Evolutionary conservation across 2,888 invertebrate genomes (phyloP).

Genomic region (Drosophila buzzatii): DNA sequence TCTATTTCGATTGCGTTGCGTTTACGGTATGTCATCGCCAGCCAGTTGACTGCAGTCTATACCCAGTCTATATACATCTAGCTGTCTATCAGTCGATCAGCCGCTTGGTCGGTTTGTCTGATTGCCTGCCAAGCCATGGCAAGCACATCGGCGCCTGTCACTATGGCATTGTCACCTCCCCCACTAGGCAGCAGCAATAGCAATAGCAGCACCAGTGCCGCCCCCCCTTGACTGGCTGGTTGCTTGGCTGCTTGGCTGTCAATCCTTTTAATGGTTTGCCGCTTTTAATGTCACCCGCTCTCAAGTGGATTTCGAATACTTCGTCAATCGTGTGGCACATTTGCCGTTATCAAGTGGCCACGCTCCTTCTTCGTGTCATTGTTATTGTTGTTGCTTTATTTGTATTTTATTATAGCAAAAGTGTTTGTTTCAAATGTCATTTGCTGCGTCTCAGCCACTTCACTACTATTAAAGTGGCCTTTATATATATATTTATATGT

Average conservation of each 20-base stretch:
- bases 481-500: constrained; percentile 8
- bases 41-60: constrained; percentile 32
- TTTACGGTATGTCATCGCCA: constrained; percentile 56
- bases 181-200: constrained; percentile 20
- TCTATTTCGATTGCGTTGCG: constrained; percentile 32
- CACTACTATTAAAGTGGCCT: constrained; percentile 23
- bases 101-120: constrained; percentile 26
- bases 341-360: constrained; percentile 57
- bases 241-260: constrained; percentile 24
- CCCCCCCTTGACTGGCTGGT: neutral
- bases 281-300: constrained; percentile 53
- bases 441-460: constrained; percentile 43
- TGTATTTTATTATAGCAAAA: constrained; percentile 69
- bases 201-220: neutral
- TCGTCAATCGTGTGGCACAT: constrained; percentile 57
- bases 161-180: constrained; percentile 37
- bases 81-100: constrained; percentile 24
- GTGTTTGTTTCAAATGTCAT: constrained; percentile 69
- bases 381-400: constrained; percentile 48
- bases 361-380: constrained; percentile 1
- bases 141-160: constrained; percentile 34
- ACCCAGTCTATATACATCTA: constrained; percentile 13
- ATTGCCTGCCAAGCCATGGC: constrained; percentile 24
- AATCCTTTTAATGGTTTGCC: constrained; percentile 60
- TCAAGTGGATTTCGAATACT: constrained; percentile 67